Evolutionary conservation across 2,113 vertebrate species (phyloP).

Genomic region (Lanius collurio): DNA sequence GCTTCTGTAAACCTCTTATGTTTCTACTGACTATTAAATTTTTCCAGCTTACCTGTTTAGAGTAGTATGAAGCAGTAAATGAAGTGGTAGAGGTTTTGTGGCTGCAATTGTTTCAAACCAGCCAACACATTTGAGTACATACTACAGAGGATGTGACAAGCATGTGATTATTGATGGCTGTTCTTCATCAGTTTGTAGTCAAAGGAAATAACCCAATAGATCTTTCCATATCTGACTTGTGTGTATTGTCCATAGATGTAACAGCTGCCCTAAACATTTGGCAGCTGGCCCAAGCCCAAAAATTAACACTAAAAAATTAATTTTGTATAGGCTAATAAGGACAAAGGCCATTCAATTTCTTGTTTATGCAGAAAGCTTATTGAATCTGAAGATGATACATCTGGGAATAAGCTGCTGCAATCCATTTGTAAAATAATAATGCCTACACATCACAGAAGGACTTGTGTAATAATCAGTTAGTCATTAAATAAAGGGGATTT

Average conservation of each 20-base stretch:
- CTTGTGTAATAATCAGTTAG: neutral
- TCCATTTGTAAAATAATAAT: constrained; percentile 1
- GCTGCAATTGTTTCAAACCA: neutral
- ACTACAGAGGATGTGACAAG: neutral
- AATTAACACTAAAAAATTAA: constrained; percentile 31
- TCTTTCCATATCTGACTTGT: constrained; percentile 1
- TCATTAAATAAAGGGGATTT: neutral
- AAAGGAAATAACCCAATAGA: constrained; percentile 22
- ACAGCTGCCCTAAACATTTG: neutral
- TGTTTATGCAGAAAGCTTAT: constrained; percentile 18
- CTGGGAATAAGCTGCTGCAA: neutral
- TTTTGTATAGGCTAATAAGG: constrained; percentile 22
- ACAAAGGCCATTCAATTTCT: constrained; percentile 21
- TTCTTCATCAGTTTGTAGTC: neutral
- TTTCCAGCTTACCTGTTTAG: neutral
- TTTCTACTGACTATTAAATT: neutral
- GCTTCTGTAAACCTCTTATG: neutral
- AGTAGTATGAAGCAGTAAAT: neutral
- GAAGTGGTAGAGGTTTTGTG: constrained; percentile 11
- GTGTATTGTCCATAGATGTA: neutral
- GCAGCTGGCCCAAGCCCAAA: neutral
- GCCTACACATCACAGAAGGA: neutral
- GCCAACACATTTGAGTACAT: neutral
- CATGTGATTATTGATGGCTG: constrained; percentile 21
- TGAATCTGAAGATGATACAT: constrained; percentile 28